phyloP scores from a whole-genome alignment of 64 coral and sea anemone genomes.

The Cladopsammia gracilis region DNA sequence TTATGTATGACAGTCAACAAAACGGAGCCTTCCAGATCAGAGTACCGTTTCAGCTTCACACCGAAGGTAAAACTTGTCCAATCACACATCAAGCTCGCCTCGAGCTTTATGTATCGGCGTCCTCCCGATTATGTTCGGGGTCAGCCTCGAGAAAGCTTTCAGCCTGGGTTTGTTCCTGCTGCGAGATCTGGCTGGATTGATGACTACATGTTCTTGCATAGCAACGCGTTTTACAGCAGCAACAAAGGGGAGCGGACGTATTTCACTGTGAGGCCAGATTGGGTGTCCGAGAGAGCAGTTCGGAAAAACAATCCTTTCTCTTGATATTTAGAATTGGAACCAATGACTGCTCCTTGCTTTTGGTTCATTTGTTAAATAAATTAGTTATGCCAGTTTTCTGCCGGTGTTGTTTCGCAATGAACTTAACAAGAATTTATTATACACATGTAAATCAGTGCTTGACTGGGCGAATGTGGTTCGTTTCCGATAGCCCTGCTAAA shows the following conservation, averaged over 20 bases:
- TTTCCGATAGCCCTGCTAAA: no score
- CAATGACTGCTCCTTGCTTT: no score
- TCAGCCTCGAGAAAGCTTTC: conserved; percentile 25
- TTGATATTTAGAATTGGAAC: background rate
- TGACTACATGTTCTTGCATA: conserved; percentile 81
- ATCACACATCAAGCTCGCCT: conserved; percentile 72
- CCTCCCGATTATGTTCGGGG: conserved; percentile 66
- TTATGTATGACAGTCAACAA: conserved; percentile 76
- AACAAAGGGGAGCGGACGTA: conserved; percentile 56
- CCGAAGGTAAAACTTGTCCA: conserved; percentile 87
- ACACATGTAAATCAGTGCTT: no score
- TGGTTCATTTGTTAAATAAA: no score
- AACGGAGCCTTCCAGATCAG: conserved; percentile 41
- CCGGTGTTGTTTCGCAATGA: no score
- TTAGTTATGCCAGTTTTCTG: no score
- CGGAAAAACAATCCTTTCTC: conserved; percentile 94
- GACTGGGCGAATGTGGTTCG: no score
- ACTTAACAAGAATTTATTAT: no score
- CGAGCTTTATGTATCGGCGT: conserved; percentile 88
- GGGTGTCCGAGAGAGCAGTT: conserved; percentile 88
- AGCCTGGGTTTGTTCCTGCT: conserved; percentile 81
- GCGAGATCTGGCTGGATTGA: conserved; percentile 49
- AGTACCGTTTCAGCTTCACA: conserved; percentile 79
- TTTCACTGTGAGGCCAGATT: conserved; percentile 90
- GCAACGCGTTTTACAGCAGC: conserved; percentile 81